Evolutionary conservation across 2,797 vertebrate species (phyloP).

Genomic region (Melopsittacus undulatus): DNA sequence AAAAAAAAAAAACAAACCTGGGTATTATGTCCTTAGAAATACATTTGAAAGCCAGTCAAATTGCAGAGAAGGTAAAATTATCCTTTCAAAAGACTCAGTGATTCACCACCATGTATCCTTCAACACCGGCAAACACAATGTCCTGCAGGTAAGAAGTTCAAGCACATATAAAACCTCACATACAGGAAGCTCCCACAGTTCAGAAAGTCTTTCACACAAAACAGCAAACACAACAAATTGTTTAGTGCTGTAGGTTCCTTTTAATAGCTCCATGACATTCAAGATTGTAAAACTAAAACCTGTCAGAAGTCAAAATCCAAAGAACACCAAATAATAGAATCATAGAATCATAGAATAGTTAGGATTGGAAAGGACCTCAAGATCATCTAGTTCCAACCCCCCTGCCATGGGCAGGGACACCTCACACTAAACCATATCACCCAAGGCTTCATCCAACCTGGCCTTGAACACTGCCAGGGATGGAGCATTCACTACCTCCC

Average conservation of each 20-base stretch:
- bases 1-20: background rate
- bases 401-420: no score
- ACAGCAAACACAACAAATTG: background rate
- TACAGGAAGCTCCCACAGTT: background rate
- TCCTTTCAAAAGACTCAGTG: background rate
- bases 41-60: background rate
- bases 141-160: background rate
- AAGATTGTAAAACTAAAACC: background rate
- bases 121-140: background rate
- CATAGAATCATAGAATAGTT: no score
- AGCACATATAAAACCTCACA: background rate
- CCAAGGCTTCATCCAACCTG: no score
- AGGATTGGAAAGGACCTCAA: no score
- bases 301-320: slow-evolving; percentile 29
- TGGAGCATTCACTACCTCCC: no score
- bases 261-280: background rate
- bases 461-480: no score
- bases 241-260: background rate
- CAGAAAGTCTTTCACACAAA: background rate
- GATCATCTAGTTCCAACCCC: no score
- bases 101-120: background rate
- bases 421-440: no score
- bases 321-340: background rate
- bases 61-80: background rate
- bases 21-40: background rate